phyloP scores from a whole-genome alignment of 1,140 invertebrate genomes.

The Drosophila lacertosa region DNA sequence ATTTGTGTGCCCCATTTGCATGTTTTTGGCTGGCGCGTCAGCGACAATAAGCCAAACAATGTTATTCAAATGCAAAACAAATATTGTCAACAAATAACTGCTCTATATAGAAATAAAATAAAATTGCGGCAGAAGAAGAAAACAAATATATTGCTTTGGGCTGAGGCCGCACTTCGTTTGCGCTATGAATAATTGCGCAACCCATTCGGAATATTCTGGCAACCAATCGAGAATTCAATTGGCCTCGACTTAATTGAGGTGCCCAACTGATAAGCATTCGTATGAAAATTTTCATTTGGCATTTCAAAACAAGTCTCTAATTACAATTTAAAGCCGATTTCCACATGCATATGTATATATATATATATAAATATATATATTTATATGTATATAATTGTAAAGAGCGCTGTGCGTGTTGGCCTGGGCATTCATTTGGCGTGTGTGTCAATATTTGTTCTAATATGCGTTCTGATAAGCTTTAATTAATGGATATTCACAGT shows the following conservation, averaged over 20 bases:
- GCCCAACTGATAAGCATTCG: slow-evolving; percentile 19
- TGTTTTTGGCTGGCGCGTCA: slow-evolving; percentile 40
- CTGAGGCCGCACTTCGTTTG: background rate
- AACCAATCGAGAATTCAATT: slow-evolving; percentile 18
- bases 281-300: slow-evolving; percentile 7
- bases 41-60: slow-evolving; percentile 50
- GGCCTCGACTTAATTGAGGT: slow-evolving; percentile 44
- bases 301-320: slow-evolving; percentile 23
- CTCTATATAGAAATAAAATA: slow-evolving; percentile 8
- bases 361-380: background rate
- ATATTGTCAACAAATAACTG: slow-evolving; percentile 44
- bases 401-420: background rate
- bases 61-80: slow-evolving; percentile 55
- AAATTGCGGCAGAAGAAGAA: too few species aligned
- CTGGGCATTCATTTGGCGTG: background rate
- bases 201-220: background rate
- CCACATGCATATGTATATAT: background rate
- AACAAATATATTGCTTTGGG: slow-evolving; percentile 1
- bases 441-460: slow-evolving; percentile 2
- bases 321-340: slow-evolving; percentile 27
- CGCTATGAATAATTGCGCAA: slow-evolving; percentile 1
- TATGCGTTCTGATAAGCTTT: background rate
- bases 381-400: background rate
- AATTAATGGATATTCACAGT: background rate
- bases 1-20: slow-evolving; percentile 41